These are phyloP conservation scores for Trissoscelio sp. DNA, from an alignment of 2,888 invertebrate genomes.

Conservation along the genomic window DNA sequence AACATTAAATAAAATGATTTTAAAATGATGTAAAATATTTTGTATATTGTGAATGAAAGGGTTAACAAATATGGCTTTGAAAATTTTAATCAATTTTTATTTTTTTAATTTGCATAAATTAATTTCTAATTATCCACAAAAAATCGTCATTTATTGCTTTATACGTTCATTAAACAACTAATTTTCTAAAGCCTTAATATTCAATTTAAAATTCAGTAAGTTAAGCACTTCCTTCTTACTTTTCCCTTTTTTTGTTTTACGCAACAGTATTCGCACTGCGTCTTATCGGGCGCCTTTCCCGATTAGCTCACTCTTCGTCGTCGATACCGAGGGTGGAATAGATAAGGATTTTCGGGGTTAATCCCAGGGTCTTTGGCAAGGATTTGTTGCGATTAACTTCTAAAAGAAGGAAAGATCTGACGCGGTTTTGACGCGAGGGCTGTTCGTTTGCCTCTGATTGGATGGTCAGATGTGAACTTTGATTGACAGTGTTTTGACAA, in stretches of 20 bases:
- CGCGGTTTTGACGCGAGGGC: constrained; percentile 1
- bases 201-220: no score
- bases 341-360: constrained; percentile 60
- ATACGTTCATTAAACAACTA: no score
- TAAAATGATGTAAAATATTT: no score
- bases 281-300: constrained; percentile 48
- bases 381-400: constrained; percentile 60
- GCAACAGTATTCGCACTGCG: constrained; percentile 26
- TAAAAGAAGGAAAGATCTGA: constrained; percentile 32
- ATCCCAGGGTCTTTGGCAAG: constrained; percentile 34
- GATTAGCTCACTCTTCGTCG: constrained; percentile 28
- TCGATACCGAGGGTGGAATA: constrained; percentile 36
- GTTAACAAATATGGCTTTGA: no score
- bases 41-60: no score
- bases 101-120: no score
- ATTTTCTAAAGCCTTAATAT: no score
- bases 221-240: constrained; percentile 56
- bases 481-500: constrained; percentile 50
- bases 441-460: constrained; percentile 5
- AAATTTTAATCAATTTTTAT: no score
- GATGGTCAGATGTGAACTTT: constrained; percentile 4
- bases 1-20: no score
- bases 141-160: no score
- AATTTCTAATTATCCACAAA: no score
- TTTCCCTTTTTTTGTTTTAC: constrained; percentile 42